phyloP scores from a whole-genome alignment of 2,113 vertebrate species.

The Hyla sarda region DNA sequence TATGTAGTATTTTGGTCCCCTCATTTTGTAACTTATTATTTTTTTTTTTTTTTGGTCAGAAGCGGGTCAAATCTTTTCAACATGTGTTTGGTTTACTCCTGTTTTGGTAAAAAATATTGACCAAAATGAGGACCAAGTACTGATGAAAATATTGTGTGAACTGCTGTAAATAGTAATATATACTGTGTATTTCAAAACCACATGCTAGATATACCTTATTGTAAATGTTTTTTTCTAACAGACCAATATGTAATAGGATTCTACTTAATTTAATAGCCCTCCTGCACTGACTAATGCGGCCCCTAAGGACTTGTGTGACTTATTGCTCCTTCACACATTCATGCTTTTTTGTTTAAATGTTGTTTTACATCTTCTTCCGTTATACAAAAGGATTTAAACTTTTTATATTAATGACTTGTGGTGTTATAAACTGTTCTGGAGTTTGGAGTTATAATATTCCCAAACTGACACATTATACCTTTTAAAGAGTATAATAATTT shows the following conservation, averaged over 20 bases:
- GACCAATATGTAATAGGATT: neutral
- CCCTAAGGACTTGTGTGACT: slow-evolving; percentile 1
- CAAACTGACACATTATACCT: neutral
- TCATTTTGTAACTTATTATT: too few species aligned
- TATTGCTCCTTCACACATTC: slow-evolving; percentile 9
- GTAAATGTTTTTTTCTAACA: neutral
- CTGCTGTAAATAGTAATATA: too few species aligned
- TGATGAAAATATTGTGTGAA: too few species aligned
- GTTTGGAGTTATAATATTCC: slow-evolving; percentile 15
- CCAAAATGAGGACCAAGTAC: too few species aligned
- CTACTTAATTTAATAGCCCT: neutral
- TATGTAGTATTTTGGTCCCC: too few species aligned
- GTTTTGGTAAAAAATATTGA: too few species aligned
- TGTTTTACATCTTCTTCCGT: neutral
- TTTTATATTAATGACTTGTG: neutral
- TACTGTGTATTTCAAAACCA: too few species aligned
- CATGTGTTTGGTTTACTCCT: too few species aligned
- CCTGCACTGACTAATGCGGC: neutral
- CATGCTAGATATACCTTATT: too few species aligned
- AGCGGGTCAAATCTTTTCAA: too few species aligned
- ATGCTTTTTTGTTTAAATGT: slow-evolving; percentile 11
- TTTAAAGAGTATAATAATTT: too few species aligned
- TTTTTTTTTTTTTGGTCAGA: too few species aligned
- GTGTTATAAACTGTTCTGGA: neutral
- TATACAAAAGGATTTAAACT: neutral